Evolutionary conservation across 1,140 invertebrate genomes (phyloP).

Genomic region (Apis laboriosa): DNA sequence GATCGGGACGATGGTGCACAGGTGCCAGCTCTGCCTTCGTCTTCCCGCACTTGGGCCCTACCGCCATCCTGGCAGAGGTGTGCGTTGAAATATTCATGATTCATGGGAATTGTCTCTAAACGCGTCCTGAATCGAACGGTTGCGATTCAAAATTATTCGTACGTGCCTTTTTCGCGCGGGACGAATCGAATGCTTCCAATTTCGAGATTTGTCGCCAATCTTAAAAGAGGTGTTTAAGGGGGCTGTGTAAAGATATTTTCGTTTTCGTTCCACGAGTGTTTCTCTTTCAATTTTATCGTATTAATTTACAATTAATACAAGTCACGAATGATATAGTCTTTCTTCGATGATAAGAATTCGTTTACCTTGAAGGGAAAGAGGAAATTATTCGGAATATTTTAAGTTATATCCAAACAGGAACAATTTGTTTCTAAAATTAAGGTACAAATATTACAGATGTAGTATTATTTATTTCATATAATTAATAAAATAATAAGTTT

Average conservation of each 20-base stretch:
- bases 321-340: too few species aligned
- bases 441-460: neutral
- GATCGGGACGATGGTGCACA: slow-evolving; percentile 3
- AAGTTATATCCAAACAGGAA: too few species aligned
- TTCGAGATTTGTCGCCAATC: neutral
- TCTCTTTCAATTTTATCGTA: too few species aligned
- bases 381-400: too few species aligned
- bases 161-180: slow-evolving; percentile 31
- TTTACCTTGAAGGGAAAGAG: too few species aligned
- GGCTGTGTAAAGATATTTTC: too few species aligned
- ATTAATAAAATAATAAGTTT: neutral
- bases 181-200: too few species aligned
- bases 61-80: neutral
- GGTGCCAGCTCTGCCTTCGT: neutral
- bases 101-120: slow-evolving; percentile 25
- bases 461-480: slow-evolving; percentile 9
- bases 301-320: too few species aligned
- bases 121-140: slow-evolving; percentile 28
- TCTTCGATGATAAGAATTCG: too few species aligned
- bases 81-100: slow-evolving; percentile 43
- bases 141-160: slow-evolving; percentile 29
- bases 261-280: too few species aligned
- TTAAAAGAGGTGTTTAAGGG: neutral
- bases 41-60: neutral
- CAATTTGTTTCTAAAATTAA: neutral